phyloP scores from a whole-genome alignment of 2,888 invertebrate genomes.

The Hecatera dysodea region DNA sequence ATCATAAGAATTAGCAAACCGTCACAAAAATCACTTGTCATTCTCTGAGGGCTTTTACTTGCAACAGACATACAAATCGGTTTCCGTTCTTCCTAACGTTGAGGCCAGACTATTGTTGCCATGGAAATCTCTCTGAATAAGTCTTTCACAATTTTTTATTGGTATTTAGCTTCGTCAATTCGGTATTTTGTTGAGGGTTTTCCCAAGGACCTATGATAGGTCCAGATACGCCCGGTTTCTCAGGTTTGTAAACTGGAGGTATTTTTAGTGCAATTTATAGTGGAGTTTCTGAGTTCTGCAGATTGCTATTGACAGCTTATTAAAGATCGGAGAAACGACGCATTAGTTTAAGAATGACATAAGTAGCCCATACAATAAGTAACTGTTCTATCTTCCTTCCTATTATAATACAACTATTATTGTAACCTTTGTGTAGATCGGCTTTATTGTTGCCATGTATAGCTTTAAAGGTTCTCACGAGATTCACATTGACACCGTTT shows the following conservation, averaged over 20 bases:
- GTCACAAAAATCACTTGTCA: conserved; percentile 3
- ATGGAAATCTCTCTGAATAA: conserved; percentile 13
- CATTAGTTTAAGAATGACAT: not conserved
- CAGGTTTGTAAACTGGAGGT: not conserved
- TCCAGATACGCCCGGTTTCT: not conserved
- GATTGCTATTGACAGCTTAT: not conserved
- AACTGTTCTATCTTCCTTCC: not conserved
- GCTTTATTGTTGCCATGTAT: conserved; percentile 43
- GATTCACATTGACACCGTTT: conserved; percentile 31
- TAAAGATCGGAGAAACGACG: too few species aligned
- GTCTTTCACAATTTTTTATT: not conserved
- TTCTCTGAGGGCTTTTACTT: conserved; percentile 6
- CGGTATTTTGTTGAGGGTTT: not conserved
- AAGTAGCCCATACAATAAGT: not conserved
- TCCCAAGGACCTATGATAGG: not conserved
- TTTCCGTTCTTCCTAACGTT: conserved; percentile 16
- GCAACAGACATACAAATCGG: conserved; percentile 21
- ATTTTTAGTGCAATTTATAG: not conserved
- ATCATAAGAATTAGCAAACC: conserved; percentile 13
- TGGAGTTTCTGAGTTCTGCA: not conserved
- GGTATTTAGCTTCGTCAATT: conserved; percentile 9
- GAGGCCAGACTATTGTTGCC: conserved; percentile 22
- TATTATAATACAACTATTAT: conserved; percentile 36
- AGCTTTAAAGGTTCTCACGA: conserved; percentile 44
- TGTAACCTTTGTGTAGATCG: conserved; percentile 35